phyloP scores from a whole-genome alignment of 2,113 vertebrate species.

The Uropsilus gracilis region DNA sequence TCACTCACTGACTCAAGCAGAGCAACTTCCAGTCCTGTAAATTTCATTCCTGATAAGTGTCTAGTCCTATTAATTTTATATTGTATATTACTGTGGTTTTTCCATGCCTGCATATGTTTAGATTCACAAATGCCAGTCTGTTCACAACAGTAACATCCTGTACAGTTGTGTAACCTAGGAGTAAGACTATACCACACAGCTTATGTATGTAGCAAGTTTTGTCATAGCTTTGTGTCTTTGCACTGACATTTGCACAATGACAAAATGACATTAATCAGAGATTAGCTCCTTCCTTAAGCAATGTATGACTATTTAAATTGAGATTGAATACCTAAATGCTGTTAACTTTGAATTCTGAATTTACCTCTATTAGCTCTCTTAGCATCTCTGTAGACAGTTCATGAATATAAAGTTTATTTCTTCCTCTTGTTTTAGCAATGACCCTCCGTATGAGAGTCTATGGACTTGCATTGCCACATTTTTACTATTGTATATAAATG shows the following conservation, averaged over 20 bases:
- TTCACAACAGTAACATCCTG: not conserved
- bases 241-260: too few relatives aligned
- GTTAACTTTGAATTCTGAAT: not conserved
- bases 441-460: not conserved
- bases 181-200: not conserved
- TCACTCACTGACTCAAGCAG: not conserved
- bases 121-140: too few relatives aligned
- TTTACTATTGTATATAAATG: not conserved
- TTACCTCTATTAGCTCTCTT: not conserved
- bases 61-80: too few relatives aligned
- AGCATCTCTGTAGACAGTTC: not conserved
- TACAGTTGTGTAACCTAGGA: not conserved
- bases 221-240: too few relatives aligned
- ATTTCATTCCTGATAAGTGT: not conserved
- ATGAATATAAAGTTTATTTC: not conserved
- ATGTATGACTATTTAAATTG: not conserved
- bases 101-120: too few relatives aligned
- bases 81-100: too few relatives aligned
- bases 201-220: not conserved
- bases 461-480: not conserved
- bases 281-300: not conserved
- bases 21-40: not conserved
- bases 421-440: not conserved
- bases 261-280: too few relatives aligned
- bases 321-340: not conserved